Percentiles rank a stretch among this genome's conserved stretches.
Evolutionary conservation across 2,113 vertebrate species (phyloP).

Genomic region (Dipodomys stephensi): DNA sequence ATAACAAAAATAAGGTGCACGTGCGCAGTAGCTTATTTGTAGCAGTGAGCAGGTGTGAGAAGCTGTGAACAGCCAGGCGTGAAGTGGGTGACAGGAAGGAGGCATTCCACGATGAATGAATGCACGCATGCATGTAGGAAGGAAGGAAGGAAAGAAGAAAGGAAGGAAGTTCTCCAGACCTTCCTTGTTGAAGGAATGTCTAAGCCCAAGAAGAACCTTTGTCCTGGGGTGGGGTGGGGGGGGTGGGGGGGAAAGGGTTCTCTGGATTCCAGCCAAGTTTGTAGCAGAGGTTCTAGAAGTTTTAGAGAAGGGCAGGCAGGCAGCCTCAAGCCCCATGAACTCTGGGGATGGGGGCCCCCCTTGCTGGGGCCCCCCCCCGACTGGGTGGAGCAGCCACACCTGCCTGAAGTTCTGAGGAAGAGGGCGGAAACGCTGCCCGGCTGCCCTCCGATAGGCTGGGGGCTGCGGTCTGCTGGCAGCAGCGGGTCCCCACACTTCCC

Average conservation of each 20-base stretch:
- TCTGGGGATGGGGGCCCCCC: not conserved
- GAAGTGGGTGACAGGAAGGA: not conserved
- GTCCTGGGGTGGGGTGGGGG: too few relatives aligned
- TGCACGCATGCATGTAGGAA: too few relatives aligned
- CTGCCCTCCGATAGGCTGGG: slow-evolving; percentile 45
- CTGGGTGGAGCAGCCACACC: slow-evolving; percentile 72
- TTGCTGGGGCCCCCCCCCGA: not conserved
- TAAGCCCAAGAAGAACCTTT: not conserved
- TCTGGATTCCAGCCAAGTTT: not conserved
- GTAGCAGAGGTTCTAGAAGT: not conserved
- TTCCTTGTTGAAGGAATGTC: not conserved
- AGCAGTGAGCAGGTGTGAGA: not conserved
- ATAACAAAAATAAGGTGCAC: slow-evolving; percentile 19
- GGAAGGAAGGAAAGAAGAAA: not conserved
- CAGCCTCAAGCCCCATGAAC: not conserved
- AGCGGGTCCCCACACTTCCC: slow-evolving; percentile 73
- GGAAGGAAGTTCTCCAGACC: not conserved
- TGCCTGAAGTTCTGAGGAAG: slow-evolving; percentile 69
- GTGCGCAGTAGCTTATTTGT: not conserved
- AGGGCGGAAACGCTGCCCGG: slow-evolving; percentile 54
- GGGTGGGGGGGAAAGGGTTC: not conserved
- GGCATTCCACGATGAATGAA: not conserved
- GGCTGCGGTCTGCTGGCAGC: slow-evolving; percentile 42
- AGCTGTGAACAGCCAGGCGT: not conserved
- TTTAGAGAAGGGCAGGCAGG: too few relatives aligned